A percentile compares a stretch with the other conserved stretches of the same genome.
phyloP scores from a whole-genome alignment of 1,140 invertebrate genomes.

The Aphelenchoides besseyi region DNA sequence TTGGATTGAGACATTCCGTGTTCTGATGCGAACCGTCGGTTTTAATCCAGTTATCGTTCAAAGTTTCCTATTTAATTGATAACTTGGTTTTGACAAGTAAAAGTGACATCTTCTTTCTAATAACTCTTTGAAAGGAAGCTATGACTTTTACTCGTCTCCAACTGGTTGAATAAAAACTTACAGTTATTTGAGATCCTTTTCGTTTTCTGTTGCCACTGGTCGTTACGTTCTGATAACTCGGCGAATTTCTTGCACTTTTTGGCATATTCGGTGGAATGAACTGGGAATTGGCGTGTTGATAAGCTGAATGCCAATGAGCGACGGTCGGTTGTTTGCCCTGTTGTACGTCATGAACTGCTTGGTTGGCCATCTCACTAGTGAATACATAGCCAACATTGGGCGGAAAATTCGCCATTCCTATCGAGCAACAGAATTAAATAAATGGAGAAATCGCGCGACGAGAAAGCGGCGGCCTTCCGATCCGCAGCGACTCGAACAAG shows the following conservation, averaged over 20 bases:
- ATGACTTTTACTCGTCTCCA: too few relatives aligned
- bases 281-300: background rate
- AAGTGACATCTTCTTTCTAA: too few relatives aligned
- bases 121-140: too few relatives aligned
- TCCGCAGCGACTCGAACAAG: too few relatives aligned
- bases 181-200: slow-evolving; percentile 17
- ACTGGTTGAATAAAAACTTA: too few relatives aligned
- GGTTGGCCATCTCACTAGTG: slow-evolving; percentile 18
- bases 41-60: background rate
- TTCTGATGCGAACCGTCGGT: background rate
- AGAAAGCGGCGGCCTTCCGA: too few relatives aligned
- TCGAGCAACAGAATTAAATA: too few relatives aligned
- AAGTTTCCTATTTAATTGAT: background rate
- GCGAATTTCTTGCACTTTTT: slow-evolving; percentile 17
- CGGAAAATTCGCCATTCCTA: background rate
- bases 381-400: slow-evolving; percentile 12
- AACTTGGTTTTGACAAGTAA: background rate
- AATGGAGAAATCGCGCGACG: too few relatives aligned
- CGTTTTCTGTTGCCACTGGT: slow-evolving; percentile 1
- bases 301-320: slow-evolving; percentile 3
- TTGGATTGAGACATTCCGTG: slow-evolving; percentile 9
- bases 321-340: slow-evolving; percentile 6
- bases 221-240: slow-evolving; percentile 3
- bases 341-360: background rate
- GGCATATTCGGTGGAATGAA: background rate